Evolutionary conservation across 2,797 vertebrate genomes (phyloP).

Genomic region (Halcyon chelicuti): DNA sequence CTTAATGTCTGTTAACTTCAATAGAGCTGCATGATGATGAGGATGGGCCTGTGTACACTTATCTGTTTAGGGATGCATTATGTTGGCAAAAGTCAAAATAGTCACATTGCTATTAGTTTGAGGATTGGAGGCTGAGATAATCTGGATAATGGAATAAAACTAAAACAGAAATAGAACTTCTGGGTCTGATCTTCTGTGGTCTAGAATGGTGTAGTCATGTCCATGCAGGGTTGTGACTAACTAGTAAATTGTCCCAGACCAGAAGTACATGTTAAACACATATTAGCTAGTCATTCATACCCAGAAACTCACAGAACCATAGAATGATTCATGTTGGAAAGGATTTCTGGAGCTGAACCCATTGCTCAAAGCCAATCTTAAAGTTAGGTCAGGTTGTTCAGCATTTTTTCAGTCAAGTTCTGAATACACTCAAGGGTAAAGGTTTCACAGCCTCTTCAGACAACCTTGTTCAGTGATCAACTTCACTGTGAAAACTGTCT

Average conservation of each 20-base stretch:
- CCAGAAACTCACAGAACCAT: background rate
- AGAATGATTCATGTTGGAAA: background rate
- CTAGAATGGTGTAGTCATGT: background rate
- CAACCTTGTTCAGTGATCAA: background rate
- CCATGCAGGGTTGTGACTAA: background rate
- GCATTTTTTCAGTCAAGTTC: background rate
- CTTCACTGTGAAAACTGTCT: background rate
- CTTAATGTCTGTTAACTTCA: background rate
- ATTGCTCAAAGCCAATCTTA: background rate
- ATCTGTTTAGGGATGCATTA: background rate
- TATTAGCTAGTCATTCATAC: background rate
- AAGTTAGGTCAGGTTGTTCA: background rate
- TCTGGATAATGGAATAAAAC: background rate
- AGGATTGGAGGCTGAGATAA: background rate
- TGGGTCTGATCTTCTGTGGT: background rate
- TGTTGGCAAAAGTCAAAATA: background rate
- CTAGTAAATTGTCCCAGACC: background rate
- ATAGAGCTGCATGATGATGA: background rate
- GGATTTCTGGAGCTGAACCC: background rate
- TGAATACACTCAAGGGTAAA: background rate
- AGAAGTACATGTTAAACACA: background rate
- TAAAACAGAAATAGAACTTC: background rate
- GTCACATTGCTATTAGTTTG: background rate
- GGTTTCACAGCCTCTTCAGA: background rate
- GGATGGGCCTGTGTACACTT: fast-evolving